Evolutionary conservation across 1,140 invertebrate genomes (phyloP), one percentile per base, ranked within the genome.

Genomic region (Bursaphelenchus mucronatus): DNA sequence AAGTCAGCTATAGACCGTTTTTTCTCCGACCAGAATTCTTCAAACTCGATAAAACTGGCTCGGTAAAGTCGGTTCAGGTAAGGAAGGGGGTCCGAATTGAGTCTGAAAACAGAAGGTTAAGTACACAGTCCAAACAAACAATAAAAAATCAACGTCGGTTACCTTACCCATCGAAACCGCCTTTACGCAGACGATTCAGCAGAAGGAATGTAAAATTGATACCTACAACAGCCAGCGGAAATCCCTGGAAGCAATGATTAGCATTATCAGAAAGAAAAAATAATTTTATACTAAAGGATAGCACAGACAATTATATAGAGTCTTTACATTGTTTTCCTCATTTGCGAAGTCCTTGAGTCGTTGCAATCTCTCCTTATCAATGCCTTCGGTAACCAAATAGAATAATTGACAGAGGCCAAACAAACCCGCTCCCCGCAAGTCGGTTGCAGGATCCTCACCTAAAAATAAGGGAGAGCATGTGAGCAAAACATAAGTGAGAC

Each of bases 391-490:
- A 9, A 63, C 61, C 13, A 63, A 11, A 19, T 55, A 63, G 15
- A 63, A 44, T 10, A 63, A 43, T 43, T 63, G 61, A 44, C 61
- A 63, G 19, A 63, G 51, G 10, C 61, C 61, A 43, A 63, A 63
- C 8, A 63, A 39, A 39, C 61, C 61, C 11, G 46, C 61, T 15
- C 61, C 61, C 19, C 61, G 43, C 46, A 63, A 19, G 19, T 63
- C 61, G 21, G 54, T 63, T 9, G 61, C 92, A 1, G 94, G 94
- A 86, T 97, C 93, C 69, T 83, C 83, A 17, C 82, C 83, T 70
- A 79, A 44, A 71, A 45, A 21, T 47, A 54, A 15, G 0, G 51
- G 63, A 6, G 39, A 61, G 19, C n/a, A 47, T 30, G 30, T 30
- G 30, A 30, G 30, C 30, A 30, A 30, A 30, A 30, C 30, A 30